phyloP scores from a whole-genome alignment of 2,888 invertebrate species.

The Papilio demoleus region DNA sequence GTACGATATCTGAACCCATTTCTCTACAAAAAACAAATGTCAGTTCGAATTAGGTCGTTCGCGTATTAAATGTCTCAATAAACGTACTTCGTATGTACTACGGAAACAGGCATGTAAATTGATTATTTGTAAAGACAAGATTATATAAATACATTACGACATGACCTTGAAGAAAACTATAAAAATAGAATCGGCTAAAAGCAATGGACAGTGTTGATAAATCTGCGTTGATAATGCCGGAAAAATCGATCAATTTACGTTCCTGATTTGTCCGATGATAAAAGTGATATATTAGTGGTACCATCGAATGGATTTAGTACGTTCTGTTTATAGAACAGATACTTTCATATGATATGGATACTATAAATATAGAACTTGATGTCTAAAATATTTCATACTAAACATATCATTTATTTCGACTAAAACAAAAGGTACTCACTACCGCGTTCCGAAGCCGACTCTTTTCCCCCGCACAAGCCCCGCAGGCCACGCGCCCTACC shows the following conservation, averaged over 20 bases:
- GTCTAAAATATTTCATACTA: neutral
- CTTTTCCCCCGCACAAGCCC: no score
- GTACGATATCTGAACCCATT: neutral
- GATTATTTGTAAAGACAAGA: neutral
- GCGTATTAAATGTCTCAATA: no score
- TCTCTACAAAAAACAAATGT: neutral
- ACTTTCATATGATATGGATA: neutral
- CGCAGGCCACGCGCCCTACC: no score
- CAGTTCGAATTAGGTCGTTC: no score
- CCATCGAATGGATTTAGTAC: neutral
- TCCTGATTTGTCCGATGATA: slow-evolving; percentile 7
- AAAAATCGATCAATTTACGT: slow-evolving; percentile 19
- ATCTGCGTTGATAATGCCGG: slow-evolving; percentile 6
- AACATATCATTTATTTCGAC: no score
- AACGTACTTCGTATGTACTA: no score
- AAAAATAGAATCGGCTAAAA: slow-evolving; percentile 6
- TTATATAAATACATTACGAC: neutral
- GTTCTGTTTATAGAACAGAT: neutral
- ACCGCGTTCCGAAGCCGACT: no score
- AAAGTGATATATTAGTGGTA: slow-evolving; percentile 12
- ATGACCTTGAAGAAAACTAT: neutral
- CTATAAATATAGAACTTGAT: neutral
- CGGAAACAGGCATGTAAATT: neutral
- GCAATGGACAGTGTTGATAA: slow-evolving; percentile 10
- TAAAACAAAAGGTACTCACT: no score